A percentile compares a stretch with the other conserved stretches of the same genome.
These are phyloP conservation scores for Lysandra coridon DNA, from an alignment of 2,888 invertebrate species.

Conservation along the genomic window DNA sequence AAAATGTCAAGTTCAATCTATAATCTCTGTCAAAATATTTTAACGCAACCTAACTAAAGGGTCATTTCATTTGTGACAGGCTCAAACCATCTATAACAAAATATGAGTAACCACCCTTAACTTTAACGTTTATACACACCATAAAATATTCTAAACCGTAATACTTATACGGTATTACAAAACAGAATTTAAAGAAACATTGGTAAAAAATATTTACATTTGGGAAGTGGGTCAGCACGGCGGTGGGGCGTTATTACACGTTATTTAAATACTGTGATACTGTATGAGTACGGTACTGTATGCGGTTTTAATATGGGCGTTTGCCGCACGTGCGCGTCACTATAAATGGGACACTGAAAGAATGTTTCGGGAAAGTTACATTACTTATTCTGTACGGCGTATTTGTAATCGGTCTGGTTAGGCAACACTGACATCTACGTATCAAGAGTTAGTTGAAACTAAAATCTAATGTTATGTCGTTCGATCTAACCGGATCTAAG, in stretches of 20 bases:
- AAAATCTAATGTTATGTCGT: neutral
- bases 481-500: neutral
- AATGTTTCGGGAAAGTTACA: neutral
- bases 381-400: neutral
- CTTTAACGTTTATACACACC: neutral
- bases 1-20: no score
- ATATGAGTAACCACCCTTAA: no score
- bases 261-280: conserved; percentile 25
- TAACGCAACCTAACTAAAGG: no score
- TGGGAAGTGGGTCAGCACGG: neutral
- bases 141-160: neutral
- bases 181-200: neutral
- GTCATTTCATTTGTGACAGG: no score
- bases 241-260: conserved; percentile 3
- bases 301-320: conserved; percentile 26
- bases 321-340: neutral
- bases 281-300: conserved; percentile 5
- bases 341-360: conserved; percentile 1
- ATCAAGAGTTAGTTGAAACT: no score
- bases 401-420: neutral
- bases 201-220: neutral
- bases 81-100: no score
- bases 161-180: neutral
- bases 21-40: no score
- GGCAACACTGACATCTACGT: no score